Conservation (phyloP, 2,797 vertebrate genomes). For the Acanthurus tractus region DNA sequence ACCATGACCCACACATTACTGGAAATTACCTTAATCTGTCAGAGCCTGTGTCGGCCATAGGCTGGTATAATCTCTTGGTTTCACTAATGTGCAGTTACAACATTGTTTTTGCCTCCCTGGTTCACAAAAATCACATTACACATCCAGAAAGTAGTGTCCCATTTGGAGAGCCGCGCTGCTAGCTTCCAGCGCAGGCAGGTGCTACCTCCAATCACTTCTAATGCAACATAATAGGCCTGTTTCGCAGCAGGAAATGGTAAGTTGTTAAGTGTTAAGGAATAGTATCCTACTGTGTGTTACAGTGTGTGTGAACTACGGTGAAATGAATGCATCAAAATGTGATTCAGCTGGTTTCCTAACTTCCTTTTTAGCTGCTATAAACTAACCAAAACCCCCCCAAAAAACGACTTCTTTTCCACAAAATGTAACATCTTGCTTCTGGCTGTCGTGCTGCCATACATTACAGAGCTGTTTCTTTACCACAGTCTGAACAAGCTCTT, state of each 20-base stretch:
- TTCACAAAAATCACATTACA: slow-evolving; percentile 78
- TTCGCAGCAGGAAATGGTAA: slow-evolving; percentile 24
- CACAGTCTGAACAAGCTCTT: neutral
- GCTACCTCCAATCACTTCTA: slow-evolving; percentile 32
- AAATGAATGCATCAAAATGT: neutral
- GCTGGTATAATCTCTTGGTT: slow-evolving; percentile 66
- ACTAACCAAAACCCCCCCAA: neutral
- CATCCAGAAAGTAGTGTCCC: slow-evolving; percentile 48
- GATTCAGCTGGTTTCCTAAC: neutral
- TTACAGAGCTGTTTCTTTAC: slow-evolving; percentile 46
- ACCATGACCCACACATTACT: slow-evolving; percentile 63
- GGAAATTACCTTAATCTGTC: slow-evolving; percentile 50
- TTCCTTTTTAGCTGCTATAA: neutral
- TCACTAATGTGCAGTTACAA: slow-evolving; percentile 76
- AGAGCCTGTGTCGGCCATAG: slow-evolving; percentile 19
- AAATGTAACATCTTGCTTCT: slow-evolving; percentile 41
- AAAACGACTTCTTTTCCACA: neutral
- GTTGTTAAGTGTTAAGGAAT: slow-evolving; percentile 28
- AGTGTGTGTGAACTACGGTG: neutral
- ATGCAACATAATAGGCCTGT: slow-evolving; percentile 45
- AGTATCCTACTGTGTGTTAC: neutral
- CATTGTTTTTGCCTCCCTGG: slow-evolving; percentile 76
- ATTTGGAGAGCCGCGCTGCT: slow-evolving; percentile 47
- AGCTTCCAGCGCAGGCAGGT: slow-evolving; percentile 29
- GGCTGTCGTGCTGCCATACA: slow-evolving; percentile 13